Conservation (phyloP, 1,140 invertebrate genomes). For the Orius insidiosus region DNA sequence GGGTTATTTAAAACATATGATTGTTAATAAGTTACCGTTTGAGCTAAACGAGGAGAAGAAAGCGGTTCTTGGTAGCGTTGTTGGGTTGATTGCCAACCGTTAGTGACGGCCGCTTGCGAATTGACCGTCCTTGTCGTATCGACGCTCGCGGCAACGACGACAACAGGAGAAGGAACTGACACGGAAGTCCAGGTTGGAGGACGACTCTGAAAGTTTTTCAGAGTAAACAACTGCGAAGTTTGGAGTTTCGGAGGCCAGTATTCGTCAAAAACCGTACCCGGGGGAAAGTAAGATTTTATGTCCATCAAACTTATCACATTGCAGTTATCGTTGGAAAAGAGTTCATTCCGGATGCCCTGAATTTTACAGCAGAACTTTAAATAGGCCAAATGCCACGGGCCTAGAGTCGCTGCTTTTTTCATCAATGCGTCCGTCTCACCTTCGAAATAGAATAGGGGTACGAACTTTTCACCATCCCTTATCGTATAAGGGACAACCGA, state of each 20-base stretch:
- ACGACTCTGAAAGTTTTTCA: conserved; percentile 16
- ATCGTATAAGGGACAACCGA: conserved; percentile 85
- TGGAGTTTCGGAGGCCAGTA: conserved; percentile 79
- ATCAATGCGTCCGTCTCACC: conserved; percentile 80
- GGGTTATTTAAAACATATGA: neutral
- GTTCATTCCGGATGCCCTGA: conserved; percentile 76
- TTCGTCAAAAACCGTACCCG: conserved; percentile 72
- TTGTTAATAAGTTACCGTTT: neutral
- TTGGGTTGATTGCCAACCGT: conserved; percentile 24
- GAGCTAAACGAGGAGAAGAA: neutral
- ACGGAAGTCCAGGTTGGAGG: conserved; percentile 16
- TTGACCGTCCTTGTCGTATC: neutral
- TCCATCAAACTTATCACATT: conserved; percentile 74
- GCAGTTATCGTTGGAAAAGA: conserved; percentile 76
- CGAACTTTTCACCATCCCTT: conserved; percentile 64
- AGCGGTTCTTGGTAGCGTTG: neutral
- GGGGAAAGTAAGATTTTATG: conserved; percentile 78
- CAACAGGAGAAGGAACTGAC: conserved; percentile 16
- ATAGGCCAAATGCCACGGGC: conserved; percentile 81
- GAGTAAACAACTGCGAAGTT: conserved; percentile 51
- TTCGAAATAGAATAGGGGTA: conserved; percentile 87
- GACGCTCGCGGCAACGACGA: neutral
- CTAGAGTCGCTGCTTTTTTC: conserved; percentile 62
- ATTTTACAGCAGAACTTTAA: conserved; percentile 88
- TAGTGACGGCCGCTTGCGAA: conserved; percentile 24